Conservation (phyloP, 2,113 vertebrate genomes). For the Neolamprologus sp. region DNA sequence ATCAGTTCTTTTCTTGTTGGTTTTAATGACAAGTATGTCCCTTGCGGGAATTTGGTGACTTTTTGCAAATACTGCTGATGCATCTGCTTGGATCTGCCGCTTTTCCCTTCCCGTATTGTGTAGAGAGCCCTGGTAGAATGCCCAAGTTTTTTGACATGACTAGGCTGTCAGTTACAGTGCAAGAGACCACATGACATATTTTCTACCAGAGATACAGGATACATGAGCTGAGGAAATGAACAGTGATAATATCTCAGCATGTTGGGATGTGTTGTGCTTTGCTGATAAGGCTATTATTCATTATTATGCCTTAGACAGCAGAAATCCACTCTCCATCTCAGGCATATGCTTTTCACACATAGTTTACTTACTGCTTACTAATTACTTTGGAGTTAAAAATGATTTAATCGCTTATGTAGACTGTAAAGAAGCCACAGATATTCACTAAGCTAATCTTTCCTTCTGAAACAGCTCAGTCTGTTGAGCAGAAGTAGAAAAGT, state of each 20-base stretch:
- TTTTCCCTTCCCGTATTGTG: constrained; percentile 31
- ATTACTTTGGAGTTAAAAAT: constrained; percentile 27
- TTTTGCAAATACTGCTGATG: constrained; percentile 81
- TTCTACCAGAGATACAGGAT: constrained; percentile 20
- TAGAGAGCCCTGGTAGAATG: constrained; percentile 41
- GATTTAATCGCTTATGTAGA: constrained; percentile 27
- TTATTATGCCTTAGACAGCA: constrained; percentile 45
- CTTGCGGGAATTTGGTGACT: constrained; percentile 65
- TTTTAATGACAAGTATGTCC: constrained; percentile 70
- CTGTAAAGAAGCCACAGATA: constrained; percentile 5
- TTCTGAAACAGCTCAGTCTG: background rate
- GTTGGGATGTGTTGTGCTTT: constrained; percentile 49
- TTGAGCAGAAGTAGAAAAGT: background rate
- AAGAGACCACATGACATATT: constrained; percentile 1
- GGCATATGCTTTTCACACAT: constrained; percentile 9
- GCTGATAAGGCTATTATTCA: constrained; percentile 60
- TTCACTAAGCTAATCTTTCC: constrained; percentile 33
- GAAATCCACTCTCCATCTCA: constrained; percentile 27
- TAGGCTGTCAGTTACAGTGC: constrained; percentile 27
- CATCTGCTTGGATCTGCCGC: constrained; percentile 54
- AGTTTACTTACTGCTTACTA: constrained; percentile 4
- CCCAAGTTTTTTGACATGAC: constrained; percentile 28
- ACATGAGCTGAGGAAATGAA: constrained; percentile 46
- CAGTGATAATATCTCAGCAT: constrained; percentile 44
- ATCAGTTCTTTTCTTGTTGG: constrained; percentile 76